A percentile compares a stretch with the other conserved stretches of the same genome.
phyloP scores from a whole-genome alignment of 1,140 invertebrate genomes.

The Potamilus streckersoni region DNA sequence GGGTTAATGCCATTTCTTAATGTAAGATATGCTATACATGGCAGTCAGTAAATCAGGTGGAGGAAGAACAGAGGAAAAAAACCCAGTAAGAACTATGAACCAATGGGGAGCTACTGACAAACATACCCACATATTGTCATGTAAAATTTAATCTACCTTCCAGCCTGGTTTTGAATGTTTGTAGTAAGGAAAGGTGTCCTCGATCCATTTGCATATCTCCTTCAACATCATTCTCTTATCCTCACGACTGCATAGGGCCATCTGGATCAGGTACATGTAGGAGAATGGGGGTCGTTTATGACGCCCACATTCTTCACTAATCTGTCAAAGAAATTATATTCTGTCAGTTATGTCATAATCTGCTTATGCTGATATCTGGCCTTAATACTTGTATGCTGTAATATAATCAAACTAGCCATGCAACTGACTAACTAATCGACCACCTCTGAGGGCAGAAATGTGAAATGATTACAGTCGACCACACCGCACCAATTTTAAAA shows the following conservation, averaged over 20 bases:
- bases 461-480: no score
- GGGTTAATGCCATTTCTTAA: no score
- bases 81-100: no score
- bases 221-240: slow-evolving; percentile 68
- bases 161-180: slow-evolving; percentile 76
- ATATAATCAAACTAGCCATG: no score
- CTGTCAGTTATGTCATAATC: no score
- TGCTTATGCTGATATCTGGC: no score
- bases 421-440: no score
- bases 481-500: no score
- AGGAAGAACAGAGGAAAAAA: no score
- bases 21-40: neutral
- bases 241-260: slow-evolving; percentile 77
- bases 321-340: slow-evolving; percentile 26
- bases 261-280: slow-evolving; percentile 77
- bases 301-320: slow-evolving; percentile 42
- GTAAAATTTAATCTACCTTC: slow-evolving; percentile 71
- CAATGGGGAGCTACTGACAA: neutral
- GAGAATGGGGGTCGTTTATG: slow-evolving; percentile 72
- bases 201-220: slow-evolving; percentile 70
- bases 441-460: no score
- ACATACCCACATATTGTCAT: neutral
- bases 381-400: no score
- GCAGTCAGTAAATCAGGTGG: no score
- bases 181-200: slow-evolving; percentile 71